Evolutionary conservation across 53 echinoderm and acorn worm genomes (phyloP).

Genomic region (Astropecten irregularis): DNA sequence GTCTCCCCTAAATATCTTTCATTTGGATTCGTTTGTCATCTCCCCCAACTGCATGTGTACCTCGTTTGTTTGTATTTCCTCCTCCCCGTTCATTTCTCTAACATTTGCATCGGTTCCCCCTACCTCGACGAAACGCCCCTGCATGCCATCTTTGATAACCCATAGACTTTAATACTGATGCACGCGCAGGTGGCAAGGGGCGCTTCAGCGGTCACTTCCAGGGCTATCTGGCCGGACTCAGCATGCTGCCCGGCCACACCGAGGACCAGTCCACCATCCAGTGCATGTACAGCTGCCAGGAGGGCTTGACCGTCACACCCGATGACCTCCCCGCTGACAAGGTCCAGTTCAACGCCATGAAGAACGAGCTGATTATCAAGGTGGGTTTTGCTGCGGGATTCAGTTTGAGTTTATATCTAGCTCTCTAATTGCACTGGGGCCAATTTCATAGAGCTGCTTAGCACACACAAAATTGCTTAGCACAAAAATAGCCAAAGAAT

Average conservation of each 20-base stretch:
- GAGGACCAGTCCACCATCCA: conserved; percentile 81
- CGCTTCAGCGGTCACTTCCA: conserved; percentile 80
- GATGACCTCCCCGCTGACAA: conserved; percentile 77
- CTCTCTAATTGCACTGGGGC: no score
- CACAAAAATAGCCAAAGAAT: no score
- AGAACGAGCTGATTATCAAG: conserved; percentile 79
- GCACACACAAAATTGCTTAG: no score
- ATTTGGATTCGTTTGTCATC: background rate
- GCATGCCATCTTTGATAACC: conserved; percentile 47
- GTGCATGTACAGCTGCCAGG: conserved; percentile 92
- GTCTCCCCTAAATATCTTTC: no score
- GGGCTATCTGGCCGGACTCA: conserved; percentile 94
- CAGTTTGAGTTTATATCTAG: no score
- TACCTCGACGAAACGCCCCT: background rate
- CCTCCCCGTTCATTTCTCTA: background rate
- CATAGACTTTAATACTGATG: conserved; percentile 58
- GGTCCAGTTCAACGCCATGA: conserved; percentile 74
- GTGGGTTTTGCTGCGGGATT: conserved; percentile 55
- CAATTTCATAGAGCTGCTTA: no score
- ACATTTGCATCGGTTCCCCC: background rate
- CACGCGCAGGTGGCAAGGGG: conserved; percentile 73
- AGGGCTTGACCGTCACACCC: conserved; percentile 74
- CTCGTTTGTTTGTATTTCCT: background rate
- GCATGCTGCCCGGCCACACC: conserved; percentile 81
- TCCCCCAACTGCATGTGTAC: no score